These are phyloP conservation scores for Cynopterus sphinx DNA, from an alignment of 2,797 vertebrate species.

Conservation along the genomic window DNA sequence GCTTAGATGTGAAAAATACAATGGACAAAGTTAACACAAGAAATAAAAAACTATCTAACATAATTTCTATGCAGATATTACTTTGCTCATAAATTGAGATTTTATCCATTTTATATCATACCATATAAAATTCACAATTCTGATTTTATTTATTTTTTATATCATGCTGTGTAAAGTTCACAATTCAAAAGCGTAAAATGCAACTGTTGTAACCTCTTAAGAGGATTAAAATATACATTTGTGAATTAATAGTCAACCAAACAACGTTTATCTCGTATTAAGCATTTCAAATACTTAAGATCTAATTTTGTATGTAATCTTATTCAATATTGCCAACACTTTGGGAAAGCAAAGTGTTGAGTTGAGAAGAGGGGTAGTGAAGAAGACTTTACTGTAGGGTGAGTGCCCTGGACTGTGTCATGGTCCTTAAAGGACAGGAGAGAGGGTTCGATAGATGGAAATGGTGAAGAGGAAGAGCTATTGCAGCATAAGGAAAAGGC, in stretches of 20 bases:
- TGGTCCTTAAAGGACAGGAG: too few species aligned
- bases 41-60: neutral
- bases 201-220: neutral
- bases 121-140: neutral
- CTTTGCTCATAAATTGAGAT: neutral
- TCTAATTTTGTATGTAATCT: neutral
- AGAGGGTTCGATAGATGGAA: neutral
- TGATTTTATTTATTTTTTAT: neutral
- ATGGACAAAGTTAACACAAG: neutral
- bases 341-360: neutral
- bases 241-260: neutral
- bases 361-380: neutral
- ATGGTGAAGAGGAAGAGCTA: too few species aligned
- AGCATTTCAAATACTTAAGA: neutral
- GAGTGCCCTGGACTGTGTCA: neutral
- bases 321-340: neutral
- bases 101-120: neutral
- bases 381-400: neutral
- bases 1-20: neutral
- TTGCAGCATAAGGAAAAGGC: neutral
- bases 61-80: neutral
- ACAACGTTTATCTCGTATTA: neutral
- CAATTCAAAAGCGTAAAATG: neutral
- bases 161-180: neutral
- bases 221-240: neutral